Percentiles rank a stretch among this genome's conserved stretches.
These are phyloP conservation scores for Toxotes jaculatrix DNA, from an alignment of 2,113 vertebrate genomes.

Conservation along the genomic window DNA sequence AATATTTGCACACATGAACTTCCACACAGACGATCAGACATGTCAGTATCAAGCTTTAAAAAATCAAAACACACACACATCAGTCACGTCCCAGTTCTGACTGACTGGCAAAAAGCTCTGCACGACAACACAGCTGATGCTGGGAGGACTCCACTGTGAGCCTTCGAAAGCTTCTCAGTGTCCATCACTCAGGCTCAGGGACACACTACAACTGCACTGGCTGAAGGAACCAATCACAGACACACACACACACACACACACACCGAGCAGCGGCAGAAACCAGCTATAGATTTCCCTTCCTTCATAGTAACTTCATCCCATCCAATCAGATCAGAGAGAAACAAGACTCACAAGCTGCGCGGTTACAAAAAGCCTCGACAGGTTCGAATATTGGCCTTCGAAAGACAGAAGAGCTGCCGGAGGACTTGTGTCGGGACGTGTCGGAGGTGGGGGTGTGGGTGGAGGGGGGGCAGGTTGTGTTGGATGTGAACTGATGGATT, in stretches of 20 bases:
- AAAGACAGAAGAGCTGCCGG: background rate
- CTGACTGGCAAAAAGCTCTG: background rate
- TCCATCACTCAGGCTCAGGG: constrained; percentile 71
- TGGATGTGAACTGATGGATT: background rate
- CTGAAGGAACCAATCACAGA: constrained; percentile 14
- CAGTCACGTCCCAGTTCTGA: background rate
- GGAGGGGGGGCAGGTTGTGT: too few relatives aligned
- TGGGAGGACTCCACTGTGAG: constrained; percentile 7
- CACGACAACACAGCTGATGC: background rate
- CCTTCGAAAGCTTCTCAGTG: constrained; percentile 28
- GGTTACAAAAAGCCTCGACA: background rate
- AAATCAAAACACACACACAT: background rate
- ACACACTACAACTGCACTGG: constrained; percentile 34
- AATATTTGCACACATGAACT: constrained; percentile 3
- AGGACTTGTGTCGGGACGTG: background rate
- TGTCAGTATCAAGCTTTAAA: background rate
- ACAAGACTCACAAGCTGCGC: background rate
- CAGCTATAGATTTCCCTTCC: constrained; percentile 60
- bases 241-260: constrained; percentile 5
- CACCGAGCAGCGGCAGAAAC: constrained; percentile 16
- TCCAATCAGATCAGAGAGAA: constrained; percentile 19
- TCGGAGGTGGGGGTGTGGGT: too few relatives aligned
- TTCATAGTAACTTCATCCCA: constrained; percentile 70
- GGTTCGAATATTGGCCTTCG: background rate
- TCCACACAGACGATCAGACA: background rate